Evolutionary conservation across 2,888 invertebrate genomes (phyloP), one percentile per base, ranked within the genome.

Genomic region (Lithophane leautieri): DNA sequence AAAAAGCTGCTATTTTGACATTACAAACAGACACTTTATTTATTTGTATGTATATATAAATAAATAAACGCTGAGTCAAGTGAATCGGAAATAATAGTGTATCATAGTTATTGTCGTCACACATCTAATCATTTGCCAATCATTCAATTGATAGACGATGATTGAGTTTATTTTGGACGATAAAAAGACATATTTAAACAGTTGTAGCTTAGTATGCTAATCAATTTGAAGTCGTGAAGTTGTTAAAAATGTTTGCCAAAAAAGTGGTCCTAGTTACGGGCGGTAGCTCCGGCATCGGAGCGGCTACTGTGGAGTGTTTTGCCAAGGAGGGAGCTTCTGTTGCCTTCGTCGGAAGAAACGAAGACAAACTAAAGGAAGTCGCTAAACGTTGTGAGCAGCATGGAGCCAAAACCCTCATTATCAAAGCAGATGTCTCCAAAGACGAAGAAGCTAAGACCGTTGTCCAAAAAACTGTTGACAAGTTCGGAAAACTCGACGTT

Each of bases 241-340:
- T 14, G n/a, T 61, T 40, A 6, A 28, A 8, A 11, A 76, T 76
- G 83, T 89, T 90, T 56, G 63, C 78, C n/a, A 82, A 71, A 11
- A 90, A 90, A 86, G 87, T 88, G 11, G 89, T 88, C 0, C 25
- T 90, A 16, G 83, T 90, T 3, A 90, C 90, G 0, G 90, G 90
- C 0, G 84, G 88, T 7, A 89, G 90, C 25, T 82, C 89, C 1
- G 90, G 90, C 1, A 90, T 90, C 2, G 90, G 90, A n/a, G 90
- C 89, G 0, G 83, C 85, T 22, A 81, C 86, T 11, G 86, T 84
- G 22, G 62, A 71, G 25, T 16, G 54, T 3, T 80, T 80, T 14
- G 77, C 80, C 12, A 75, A 78, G 11, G 87, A 86, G 69, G 87
- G 85, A 1, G 90, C 89, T n/a, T 69, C 75, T 11, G 85, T 90